phyloP scores from a whole-genome alignment of 2,888 invertebrate genomes.

The Hirtodrosophila confusa region DNA sequence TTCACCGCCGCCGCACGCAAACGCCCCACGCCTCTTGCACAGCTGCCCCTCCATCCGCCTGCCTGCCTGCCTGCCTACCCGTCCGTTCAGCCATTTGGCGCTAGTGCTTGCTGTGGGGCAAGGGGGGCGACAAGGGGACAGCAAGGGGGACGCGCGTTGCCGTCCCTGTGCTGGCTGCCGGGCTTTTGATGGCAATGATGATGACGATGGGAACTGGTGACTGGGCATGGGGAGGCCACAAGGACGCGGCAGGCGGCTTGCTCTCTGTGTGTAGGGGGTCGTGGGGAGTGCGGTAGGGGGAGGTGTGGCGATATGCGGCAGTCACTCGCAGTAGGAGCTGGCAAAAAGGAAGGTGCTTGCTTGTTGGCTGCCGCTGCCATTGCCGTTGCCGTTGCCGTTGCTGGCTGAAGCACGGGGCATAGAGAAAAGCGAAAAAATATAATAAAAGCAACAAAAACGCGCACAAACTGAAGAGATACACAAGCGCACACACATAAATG shows the following conservation, averaged over 20 bases:
- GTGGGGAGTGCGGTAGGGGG: constrained; percentile 5
- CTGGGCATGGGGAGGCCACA: constrained; percentile 50
- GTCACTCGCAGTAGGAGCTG: constrained; percentile 54
- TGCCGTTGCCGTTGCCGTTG: constrained; percentile 39
- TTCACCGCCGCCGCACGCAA: constrained; percentile 56
- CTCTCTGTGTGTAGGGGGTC: constrained; percentile 10
- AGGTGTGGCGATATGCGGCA: constrained; percentile 22
- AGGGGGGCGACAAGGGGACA: not conserved
- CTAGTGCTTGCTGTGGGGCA: constrained; percentile 20
- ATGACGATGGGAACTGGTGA: constrained; percentile 48
- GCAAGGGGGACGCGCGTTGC: constrained; percentile 37
- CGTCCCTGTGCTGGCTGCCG: constrained; percentile 59
- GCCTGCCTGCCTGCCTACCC: constrained; percentile 10
- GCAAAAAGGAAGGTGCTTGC: constrained; percentile 53
- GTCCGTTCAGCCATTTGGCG: constrained; percentile 59
- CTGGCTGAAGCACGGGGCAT: constrained; percentile 53
- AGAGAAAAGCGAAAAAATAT: constrained; percentile 77
- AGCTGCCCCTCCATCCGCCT: constrained; percentile 12
- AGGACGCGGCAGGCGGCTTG: constrained; percentile 62
- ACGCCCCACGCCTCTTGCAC: constrained; percentile 41
- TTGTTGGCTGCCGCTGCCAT: constrained; percentile 27
- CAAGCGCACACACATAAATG: constrained; percentile 22
- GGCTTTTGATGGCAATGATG: constrained; percentile 62
- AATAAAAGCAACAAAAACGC: constrained; percentile 76
- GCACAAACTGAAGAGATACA: constrained; percentile 72